Evolutionary conservation across 2,888 invertebrate genomes (phyloP).

Genomic region (Steromphala cineraria): DNA sequence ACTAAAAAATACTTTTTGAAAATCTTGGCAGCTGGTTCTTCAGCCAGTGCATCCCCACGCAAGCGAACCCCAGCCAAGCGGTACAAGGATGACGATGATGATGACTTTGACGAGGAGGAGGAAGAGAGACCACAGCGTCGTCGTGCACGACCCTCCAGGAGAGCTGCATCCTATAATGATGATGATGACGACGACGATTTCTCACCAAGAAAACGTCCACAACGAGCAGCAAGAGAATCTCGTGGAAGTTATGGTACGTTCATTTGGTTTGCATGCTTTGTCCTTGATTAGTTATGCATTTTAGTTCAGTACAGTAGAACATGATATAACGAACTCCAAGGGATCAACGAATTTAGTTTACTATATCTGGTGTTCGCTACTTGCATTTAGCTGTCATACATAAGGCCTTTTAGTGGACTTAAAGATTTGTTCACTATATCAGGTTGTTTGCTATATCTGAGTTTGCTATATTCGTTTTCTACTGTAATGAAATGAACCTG

Average conservation of each 20-base stretch:
- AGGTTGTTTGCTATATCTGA: too few relatives aligned
- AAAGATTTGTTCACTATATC: too few relatives aligned
- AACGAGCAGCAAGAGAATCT: slow-evolving; percentile 57
- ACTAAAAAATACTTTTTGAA: too few relatives aligned
- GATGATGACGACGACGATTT: slow-evolving; percentile 31
- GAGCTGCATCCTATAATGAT: slow-evolving; percentile 6
- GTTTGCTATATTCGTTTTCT: too few relatives aligned
- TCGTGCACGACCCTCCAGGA: slow-evolving; percentile 15
- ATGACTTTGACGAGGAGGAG: slow-evolving; percentile 21
- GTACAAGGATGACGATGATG: slow-evolving; percentile 19
- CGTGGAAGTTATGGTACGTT: slow-evolving; percentile 62
- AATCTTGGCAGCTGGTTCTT: neutral
- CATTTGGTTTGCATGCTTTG: neutral
- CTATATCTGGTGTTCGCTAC: too few relatives aligned
- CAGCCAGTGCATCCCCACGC: neutral
- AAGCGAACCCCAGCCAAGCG: neutral
- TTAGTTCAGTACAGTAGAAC: too few relatives aligned
- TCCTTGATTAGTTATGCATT: too few relatives aligned
- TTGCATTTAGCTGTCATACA: too few relatives aligned
- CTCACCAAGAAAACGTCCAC: slow-evolving; percentile 38
- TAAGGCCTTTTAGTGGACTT: too few relatives aligned
- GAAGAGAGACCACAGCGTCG: slow-evolving; percentile 9
- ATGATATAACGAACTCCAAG: too few relatives aligned
- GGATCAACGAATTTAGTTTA: too few relatives aligned
- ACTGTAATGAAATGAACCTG: too few relatives aligned